Conservation (phyloP, 2,888 invertebrate genomes). For the Nipponacmea schrenckii region DNA sequence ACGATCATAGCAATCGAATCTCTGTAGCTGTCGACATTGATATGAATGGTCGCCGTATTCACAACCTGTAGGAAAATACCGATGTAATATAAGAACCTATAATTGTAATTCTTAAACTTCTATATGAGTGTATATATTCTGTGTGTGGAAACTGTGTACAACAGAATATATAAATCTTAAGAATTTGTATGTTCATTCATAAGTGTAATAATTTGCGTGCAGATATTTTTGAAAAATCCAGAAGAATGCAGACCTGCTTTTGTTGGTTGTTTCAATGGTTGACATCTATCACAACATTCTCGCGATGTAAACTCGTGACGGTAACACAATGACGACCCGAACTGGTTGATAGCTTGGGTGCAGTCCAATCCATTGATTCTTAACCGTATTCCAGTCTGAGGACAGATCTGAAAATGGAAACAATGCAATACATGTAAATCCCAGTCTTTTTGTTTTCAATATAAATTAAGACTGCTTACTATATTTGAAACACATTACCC, state of each 20-base stretch:
- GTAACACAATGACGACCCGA: constrained; percentile 52
- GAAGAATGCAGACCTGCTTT: constrained; percentile 33
- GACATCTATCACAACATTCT: constrained; percentile 51
- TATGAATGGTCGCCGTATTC: constrained; percentile 55
- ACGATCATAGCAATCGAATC: constrained; percentile 50
- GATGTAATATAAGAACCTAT: too few relatives aligned
- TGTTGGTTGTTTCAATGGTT: constrained; percentile 37
- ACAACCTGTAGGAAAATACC: constrained; percentile 38
- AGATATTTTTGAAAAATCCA: too few relatives aligned
- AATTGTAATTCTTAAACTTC: too few relatives aligned
- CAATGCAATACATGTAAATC: too few relatives aligned
- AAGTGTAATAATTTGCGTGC: too few relatives aligned
- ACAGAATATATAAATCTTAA: too few relatives aligned
- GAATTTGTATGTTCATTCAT: too few relatives aligned
- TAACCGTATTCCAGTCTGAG: constrained; percentile 38
- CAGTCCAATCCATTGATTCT: constrained; percentile 53
- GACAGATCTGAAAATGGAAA: constrained; percentile 38
- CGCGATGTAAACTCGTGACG: constrained; percentile 50
- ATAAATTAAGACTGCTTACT: too few relatives aligned
- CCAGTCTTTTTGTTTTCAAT: too few relatives aligned
- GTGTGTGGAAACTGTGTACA: too few relatives aligned
- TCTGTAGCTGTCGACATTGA: constrained; percentile 46
- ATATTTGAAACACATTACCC: too few relatives aligned
- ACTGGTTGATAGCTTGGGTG: constrained; percentile 39
- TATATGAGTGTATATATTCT: too few relatives aligned